These are phyloP conservation scores for Cheilosia grossa DNA, from an alignment of 2,888 invertebrate genomes.

Conservation along the genomic window DNA sequence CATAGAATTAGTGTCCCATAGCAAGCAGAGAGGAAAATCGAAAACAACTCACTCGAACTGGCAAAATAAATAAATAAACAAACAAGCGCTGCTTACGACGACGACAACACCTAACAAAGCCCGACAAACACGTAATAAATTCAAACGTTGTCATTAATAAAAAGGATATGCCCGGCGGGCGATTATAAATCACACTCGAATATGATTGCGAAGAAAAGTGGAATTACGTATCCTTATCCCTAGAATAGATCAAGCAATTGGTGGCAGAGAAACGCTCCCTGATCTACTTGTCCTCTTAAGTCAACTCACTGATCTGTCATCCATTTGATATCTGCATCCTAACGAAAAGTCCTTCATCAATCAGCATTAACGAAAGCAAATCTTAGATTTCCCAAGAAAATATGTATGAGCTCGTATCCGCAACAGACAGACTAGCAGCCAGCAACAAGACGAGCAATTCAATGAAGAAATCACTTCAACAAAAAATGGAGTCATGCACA, in stretches of 20 bases:
- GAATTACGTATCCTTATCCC: background rate
- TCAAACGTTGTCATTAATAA: constrained; percentile 60
- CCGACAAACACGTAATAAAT: constrained; percentile 62
- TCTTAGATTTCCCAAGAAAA: constrained; percentile 20
- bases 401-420: constrained; percentile 8
- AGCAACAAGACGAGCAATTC: background rate
- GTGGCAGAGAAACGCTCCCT: constrained; percentile 4
- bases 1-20: constrained; percentile 60
- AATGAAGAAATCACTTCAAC: constrained; percentile 45
- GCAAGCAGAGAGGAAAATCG: constrained; percentile 9
- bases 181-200: constrained; percentile 73
- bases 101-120: constrained; percentile 23
- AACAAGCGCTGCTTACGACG: background rate
- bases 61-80: constrained; percentile 46
- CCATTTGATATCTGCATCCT: constrained; percentile 36
- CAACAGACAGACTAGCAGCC: too few species aligned
- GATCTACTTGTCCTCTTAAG: constrained; percentile 7
- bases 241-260: constrained; percentile 27
- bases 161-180: constrained; percentile 43
- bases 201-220: constrained; percentile 49
- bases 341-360: constrained; percentile 61
- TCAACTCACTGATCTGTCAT: constrained; percentile 38
- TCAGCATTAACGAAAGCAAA: constrained; percentile 55
- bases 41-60: constrained; percentile 56
- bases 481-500: constrained; percentile 10